Conservation (phyloP, 2,888 invertebrate genomes). For the Gymnoscelis rufifasciata region DNA sequence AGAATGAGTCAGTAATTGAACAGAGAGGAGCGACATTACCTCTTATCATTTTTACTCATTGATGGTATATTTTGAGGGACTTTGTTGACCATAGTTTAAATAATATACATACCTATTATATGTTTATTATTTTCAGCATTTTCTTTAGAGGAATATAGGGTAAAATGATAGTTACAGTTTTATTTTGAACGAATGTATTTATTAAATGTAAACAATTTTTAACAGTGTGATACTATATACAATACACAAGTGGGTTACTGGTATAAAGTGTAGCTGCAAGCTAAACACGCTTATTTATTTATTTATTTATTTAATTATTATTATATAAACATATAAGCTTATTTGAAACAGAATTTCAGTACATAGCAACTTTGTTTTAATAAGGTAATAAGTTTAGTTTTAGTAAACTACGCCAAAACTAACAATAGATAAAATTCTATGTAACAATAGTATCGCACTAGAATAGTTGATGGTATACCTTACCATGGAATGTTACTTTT, state of each 20-base stretch:
- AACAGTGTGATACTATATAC: slow-evolving; percentile 49
- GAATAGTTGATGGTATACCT: slow-evolving; percentile 69
- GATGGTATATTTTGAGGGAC: too few species aligned
- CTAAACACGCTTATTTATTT: slow-evolving; percentile 40
- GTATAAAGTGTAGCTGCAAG: slow-evolving; percentile 34
- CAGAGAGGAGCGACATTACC: slow-evolving; percentile 17
- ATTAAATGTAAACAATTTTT: slow-evolving; percentile 30
- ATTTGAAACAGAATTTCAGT: slow-evolving; percentile 40
- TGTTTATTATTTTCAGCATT: too few species aligned
- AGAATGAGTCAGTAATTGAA: slow-evolving; percentile 28
- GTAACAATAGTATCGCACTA: slow-evolving; percentile 57
- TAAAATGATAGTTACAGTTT: slow-evolving; percentile 2
- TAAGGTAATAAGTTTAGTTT: slow-evolving; percentile 34
- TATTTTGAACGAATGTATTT: slow-evolving; percentile 24
- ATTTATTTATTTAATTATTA: too few species aligned
- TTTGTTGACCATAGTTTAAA: too few species aligned
- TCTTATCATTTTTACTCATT: too few species aligned
- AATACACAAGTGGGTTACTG: slow-evolving; percentile 44
- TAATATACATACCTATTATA: too few species aligned
- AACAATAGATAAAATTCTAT: slow-evolving; percentile 40
- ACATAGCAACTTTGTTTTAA: slow-evolving; percentile 60
- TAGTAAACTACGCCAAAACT: slow-evolving; percentile 41
- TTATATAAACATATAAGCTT: too few species aligned
- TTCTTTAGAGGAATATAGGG: neutral
- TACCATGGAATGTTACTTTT: slow-evolving; percentile 64